Evolutionary conservation across 2,113 vertebrate genomes (phyloP).

Genomic region (Mungos mungo): DNA sequence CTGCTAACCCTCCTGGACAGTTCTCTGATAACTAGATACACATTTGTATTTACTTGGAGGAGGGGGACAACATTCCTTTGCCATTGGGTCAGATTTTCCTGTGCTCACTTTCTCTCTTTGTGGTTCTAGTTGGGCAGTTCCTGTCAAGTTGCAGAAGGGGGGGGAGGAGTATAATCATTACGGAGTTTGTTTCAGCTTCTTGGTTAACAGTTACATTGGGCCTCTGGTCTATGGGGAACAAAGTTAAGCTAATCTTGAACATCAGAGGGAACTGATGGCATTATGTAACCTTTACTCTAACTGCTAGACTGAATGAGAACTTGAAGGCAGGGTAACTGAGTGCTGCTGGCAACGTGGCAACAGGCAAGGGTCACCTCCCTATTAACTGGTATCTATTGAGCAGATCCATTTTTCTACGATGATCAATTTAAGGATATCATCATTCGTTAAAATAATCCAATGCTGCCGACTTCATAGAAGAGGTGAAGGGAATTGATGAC

Average conservation of each 20-base stretch:
- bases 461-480: neutral
- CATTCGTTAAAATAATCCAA: neutral
- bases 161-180: neutral
- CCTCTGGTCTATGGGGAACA: neutral
- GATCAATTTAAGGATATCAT: constrained; percentile 10
- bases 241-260: neutral
- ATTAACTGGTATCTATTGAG: neutral
- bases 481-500: neutral
- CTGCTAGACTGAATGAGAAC: neutral
- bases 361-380: neutral
- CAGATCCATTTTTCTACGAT: neutral
- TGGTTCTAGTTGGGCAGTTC: neutral
- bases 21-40: neutral
- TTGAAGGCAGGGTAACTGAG: neutral
- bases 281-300: neutral
- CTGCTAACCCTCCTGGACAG: neutral
- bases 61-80: neutral
- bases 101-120: neutral
- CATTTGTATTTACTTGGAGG: neutral
- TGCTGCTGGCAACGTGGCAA: neutral
- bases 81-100: neutral
- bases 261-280: neutral
- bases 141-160: neutral
- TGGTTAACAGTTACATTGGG: neutral
- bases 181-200: neutral